These are phyloP conservation scores for Temnothorax unifasciatus DNA, from an alignment of 2,888 invertebrate genomes.

Conservation along the genomic window DNA sequence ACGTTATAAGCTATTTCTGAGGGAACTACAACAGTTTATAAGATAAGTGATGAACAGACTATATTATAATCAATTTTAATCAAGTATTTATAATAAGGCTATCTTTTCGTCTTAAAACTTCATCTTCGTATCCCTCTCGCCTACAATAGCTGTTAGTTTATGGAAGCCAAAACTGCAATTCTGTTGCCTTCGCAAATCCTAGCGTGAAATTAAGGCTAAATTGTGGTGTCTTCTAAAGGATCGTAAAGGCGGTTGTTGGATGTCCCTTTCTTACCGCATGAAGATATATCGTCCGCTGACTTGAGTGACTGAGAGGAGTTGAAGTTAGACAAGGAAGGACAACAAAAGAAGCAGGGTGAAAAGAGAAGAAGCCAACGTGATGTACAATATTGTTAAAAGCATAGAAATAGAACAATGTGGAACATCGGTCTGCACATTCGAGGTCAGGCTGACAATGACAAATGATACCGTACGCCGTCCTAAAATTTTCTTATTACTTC, in stretches of 20 bases:
- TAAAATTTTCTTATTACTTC: slow-evolving; percentile 82
- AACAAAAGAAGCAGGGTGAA: slow-evolving; percentile 69
- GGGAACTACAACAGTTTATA: not conserved
- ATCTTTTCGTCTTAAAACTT: not conserved
- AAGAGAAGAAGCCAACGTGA: slow-evolving; percentile 71
- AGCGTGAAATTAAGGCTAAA: slow-evolving; percentile 52
- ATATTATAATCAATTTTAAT: slow-evolving; percentile 16
- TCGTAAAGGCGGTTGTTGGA: slow-evolving; percentile 56
- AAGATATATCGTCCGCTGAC: slow-evolving; percentile 77
- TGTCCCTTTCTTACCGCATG: slow-evolving; percentile 64
- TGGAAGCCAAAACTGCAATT: slow-evolving; percentile 33
- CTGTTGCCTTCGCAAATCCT: slow-evolving; percentile 30
- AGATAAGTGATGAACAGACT: not conserved
- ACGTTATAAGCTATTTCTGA: not conserved
- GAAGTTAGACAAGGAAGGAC: slow-evolving; percentile 50
- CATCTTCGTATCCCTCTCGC: slow-evolving; percentile 5
- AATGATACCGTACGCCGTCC: slow-evolving; percentile 79
- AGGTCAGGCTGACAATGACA: slow-evolving; percentile 82
- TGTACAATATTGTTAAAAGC: slow-evolving; percentile 83
- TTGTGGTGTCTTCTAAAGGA: slow-evolving; percentile 54
- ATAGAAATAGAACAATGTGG: slow-evolving; percentile 76
- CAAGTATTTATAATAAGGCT: slow-evolving; percentile 9
- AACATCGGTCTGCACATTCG: slow-evolving; percentile 69
- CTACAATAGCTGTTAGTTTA: slow-evolving; percentile 48
- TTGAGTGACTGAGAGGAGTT: slow-evolving; percentile 73